Base-by-base conservation (phyloP, 2,113 vertebrate genomes). In the Ophthalmolycus amberensis region DNA sequence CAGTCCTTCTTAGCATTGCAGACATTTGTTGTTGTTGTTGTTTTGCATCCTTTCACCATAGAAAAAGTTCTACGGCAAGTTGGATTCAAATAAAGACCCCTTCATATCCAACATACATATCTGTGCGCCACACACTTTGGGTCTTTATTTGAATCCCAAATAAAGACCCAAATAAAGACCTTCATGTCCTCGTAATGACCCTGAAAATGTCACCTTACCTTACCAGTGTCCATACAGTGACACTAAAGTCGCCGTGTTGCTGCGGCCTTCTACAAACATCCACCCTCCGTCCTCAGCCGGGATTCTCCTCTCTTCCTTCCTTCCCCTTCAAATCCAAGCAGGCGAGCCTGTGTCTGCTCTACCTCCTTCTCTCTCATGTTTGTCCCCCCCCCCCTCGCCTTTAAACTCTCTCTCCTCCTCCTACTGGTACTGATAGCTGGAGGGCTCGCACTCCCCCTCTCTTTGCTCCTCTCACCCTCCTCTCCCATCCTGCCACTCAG, bases 141-240 rank as follows among this genome's bases (percentile, higher is more conserved):
- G n/a, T n/a, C n/a, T n/a, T n/a, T n/a, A n/a, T n/a, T n/a, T n/a
- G n/a, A n/a, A n/a, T n/a, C n/a, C n/a, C n/a, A n/a, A n/a, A n/a
- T n/a, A n/a, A n/a, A n/a, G n/a, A n/a, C n/a, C n/a, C n/a, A n/a
- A n/a, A n/a, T n/a, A n/a, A n/a, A n/a, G n/a, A n/a, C n/a, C n/a
- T n/a, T 42, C 62, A 56, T 11, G 42, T n/a, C 46, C 48, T 67
- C 4, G 9, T 40, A 71, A 79, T n/a, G 27, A 8, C 37, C n/a
- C 40, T 76, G 38, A 89, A 87, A 80, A 70, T 32, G 25, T 37
- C 69, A 0, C 75, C 94, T 94, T 95, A 95, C 93, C 93, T 94
- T 95, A 52, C 66, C 59, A 80, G 82, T 83, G 87, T 75, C 67
- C 81, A 66, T 34, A 32, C 37, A 54, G 74, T 63, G 82, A 80